Evolutionary conservation across 92 coral and sea anemone species (phyloP).

Genomic region (Porites cylindrica): DNA sequence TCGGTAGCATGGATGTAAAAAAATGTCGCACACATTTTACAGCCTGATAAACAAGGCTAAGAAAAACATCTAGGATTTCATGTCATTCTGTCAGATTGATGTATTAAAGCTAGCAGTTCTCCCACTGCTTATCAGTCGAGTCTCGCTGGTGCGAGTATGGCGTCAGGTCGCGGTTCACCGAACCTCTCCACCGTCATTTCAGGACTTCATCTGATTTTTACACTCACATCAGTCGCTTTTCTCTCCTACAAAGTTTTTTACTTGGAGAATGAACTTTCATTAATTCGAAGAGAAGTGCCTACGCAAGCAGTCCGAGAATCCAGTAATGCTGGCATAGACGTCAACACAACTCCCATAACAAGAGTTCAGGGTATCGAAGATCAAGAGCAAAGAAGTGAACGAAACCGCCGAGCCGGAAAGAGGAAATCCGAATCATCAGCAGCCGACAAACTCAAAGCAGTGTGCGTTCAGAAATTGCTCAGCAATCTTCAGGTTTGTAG

Average conservation of each 20-base stretch:
- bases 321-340: not conserved
- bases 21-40: too few relatives aligned
- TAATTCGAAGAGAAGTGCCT: not conserved
- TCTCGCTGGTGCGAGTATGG: not conserved
- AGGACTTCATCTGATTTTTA: conserved; percentile 10
- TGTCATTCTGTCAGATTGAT: too few relatives aligned
- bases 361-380: not conserved
- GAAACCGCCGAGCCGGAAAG: not conserved
- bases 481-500: not conserved
- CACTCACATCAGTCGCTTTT: not conserved
- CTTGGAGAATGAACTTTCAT: conserved; percentile 32
- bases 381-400: not conserved
- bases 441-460: not conserved
- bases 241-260: conserved; percentile 1
- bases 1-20: too few relatives aligned
- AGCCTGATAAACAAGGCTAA: too few relatives aligned
- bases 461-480: not conserved
- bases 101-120: too few relatives aligned
- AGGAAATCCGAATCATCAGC: not conserved
- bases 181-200: not conserved
- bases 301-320: not conserved
- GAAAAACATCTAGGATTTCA: too few relatives aligned
- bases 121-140: too few relatives aligned
- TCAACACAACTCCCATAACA: not conserved
- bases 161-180: not conserved